Evolutionary conservation across 2,797 vertebrate genomes (phyloP).

Genomic region (Carapus acus): DNA sequence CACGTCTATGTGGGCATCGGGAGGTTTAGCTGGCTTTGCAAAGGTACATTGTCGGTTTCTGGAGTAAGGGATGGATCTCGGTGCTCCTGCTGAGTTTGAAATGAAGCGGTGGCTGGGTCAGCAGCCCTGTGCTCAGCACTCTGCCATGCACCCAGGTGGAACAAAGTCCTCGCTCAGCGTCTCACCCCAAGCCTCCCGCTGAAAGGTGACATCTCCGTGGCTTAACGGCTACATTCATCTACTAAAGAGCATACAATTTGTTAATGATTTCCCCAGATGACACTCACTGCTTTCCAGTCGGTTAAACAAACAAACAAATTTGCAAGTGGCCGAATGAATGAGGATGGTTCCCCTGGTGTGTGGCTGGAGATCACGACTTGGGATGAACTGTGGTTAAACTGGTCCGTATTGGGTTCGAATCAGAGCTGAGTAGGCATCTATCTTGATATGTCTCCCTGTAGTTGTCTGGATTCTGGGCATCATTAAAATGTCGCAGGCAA

Average conservation of each 20-base stretch:
- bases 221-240: slow-evolving; percentile 66
- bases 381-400: slow-evolving; percentile 20
- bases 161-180: slow-evolving; percentile 66
- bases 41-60: slow-evolving; percentile 25
- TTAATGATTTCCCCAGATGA: slow-evolving; percentile 60
- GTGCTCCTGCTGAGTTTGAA: slow-evolving; percentile 59
- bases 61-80: slow-evolving; percentile 34
- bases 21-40: slow-evolving; percentile 31
- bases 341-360: slow-evolving; percentile 28
- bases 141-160: slow-evolving; percentile 68
- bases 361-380: slow-evolving; percentile 24
- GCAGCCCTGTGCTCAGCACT: slow-evolving; percentile 67
- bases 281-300: slow-evolving; percentile 53
- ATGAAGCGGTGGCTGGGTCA: slow-evolving; percentile 69
- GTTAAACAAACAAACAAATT: slow-evolving; percentile 62
- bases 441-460: not conserved
- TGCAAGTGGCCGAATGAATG: slow-evolving; percentile 44
- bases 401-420: slow-evolving; percentile 32
- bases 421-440: no score
- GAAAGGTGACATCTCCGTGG: slow-evolving; percentile 66
- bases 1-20: slow-evolving; percentile 23
- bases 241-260: slow-evolving; percentile 71
- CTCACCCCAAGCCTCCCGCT: slow-evolving; percentile 60
- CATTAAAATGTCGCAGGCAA: slow-evolving; percentile 15
- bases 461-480: slow-evolving; percentile 29